Evolutionary conservation across 2,113 vertebrate genomes (phyloP), one percentile per base, ranked within the genome.

Genomic region (Oreochromis niloticus): DNA sequence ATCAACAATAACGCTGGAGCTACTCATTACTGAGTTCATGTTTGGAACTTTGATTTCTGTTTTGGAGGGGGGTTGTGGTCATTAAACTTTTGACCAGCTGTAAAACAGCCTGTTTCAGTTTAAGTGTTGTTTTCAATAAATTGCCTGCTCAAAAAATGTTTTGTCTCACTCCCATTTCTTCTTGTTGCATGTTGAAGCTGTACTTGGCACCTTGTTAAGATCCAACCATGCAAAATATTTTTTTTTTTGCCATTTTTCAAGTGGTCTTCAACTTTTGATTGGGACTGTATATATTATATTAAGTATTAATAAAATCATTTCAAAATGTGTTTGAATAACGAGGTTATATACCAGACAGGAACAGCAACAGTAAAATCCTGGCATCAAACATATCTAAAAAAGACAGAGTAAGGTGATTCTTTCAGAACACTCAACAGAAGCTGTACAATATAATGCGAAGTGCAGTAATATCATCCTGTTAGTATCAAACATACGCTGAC

Each of bases 311-410:
- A 30, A 7, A 85, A 27, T 19, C 11, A 17, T 4, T 34, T 36
- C 5, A n/a, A 71, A 27, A 48, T 56, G 24, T 54, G 2, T 85
- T 11, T 68, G 4, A 59, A 52, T 55, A 6, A 87, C 9, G 11
- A 2, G 6, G 14, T 4, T 10, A 24, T 75, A 86, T 93, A 97
- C 96, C 96, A 87, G 94, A 80, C 27, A 95, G 85, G 48, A 94
- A 56, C 24, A 95, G 46, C 41, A 88, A 85, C 32, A 96, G 43
- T 7, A 89, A 14, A 7, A 96, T 91, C 94, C 94, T 94, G 7
- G 63, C 22, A n/a, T 11, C 8, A 61, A 80, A 34, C 96, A 96
- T 96, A 63, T 87, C 94, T 95, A 12, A 10, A 85, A 34, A 63
- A 11, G 13, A 88, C 3, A 9, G 34, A 82, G 17, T 14, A 1